Evolutionary conservation across 2,797 vertebrate species (phyloP).

Genomic region (Eutrigla gurnardus): DNA sequence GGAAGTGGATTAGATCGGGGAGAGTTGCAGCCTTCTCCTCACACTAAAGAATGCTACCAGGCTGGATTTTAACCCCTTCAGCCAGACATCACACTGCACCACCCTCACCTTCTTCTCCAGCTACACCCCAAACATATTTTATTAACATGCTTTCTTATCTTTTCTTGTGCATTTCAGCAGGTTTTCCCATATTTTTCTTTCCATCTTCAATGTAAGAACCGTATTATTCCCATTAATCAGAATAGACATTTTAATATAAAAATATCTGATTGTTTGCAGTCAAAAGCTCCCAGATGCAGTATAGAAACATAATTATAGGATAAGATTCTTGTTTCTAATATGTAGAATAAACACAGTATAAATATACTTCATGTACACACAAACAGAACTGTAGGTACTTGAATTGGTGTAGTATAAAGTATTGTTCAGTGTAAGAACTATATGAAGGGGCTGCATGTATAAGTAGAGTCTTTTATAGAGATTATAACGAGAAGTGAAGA

Average conservation of each 20-base stretch:
- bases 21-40: slow-evolving; percentile 76
- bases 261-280: not conserved
- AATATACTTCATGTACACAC: not conserved
- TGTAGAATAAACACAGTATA: not conserved
- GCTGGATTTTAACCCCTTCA: slow-evolving; percentile 65
- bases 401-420: not conserved
- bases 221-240: not conserved
- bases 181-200: not conserved
- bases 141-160: not conserved
- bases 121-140: not conserved
- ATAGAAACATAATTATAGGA: not conserved
- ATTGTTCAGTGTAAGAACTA: not conserved
- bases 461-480: too few species aligned
- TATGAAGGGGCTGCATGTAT: too few species aligned
- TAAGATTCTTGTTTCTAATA: not conserved
- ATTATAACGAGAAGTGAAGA: not conserved
- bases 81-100: slow-evolving; percentile 12
- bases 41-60: slow-evolving; percentile 73
- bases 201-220: not conserved
- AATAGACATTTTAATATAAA: not conserved
- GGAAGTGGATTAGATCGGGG: slow-evolving; percentile 89
- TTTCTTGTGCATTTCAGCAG: not conserved
- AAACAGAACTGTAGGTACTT: not conserved
- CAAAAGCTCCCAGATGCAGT: not conserved
- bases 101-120: not conserved